Evolutionary conservation across 2,888 invertebrate genomes (phyloP).

Genomic region (Habrosyne pyritoides): DNA sequence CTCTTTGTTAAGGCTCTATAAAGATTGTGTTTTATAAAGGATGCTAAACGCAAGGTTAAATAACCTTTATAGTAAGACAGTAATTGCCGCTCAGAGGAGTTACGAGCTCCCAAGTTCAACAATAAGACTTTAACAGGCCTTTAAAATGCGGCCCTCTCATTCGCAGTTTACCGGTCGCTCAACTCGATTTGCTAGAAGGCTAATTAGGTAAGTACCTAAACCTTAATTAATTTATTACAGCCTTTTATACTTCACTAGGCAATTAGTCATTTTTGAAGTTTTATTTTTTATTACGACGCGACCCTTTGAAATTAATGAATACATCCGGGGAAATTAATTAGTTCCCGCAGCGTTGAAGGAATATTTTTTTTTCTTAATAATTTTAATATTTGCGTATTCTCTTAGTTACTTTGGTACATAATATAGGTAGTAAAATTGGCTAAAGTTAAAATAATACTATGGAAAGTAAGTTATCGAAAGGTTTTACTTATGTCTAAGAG

Average conservation of each 20-base stretch:
- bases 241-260: conserved; percentile 37
- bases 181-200: conserved; percentile 47
- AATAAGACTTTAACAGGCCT: conserved; percentile 60
- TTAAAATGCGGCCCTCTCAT: conserved; percentile 52
- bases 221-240: conserved; percentile 47
- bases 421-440: too few relatives aligned
- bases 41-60: conserved; percentile 25
- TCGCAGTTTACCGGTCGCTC: conserved; percentile 43
- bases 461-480: too few relatives aligned
- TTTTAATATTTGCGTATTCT: too few relatives aligned
- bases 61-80: conserved; percentile 32
- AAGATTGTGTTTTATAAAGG: neutral
- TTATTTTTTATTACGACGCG: conserved; percentile 16
- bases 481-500: too few relatives aligned
- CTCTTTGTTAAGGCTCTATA: neutral
- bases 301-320: conserved; percentile 1
- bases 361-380: conserved; percentile 11
- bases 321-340: conserved; percentile 21
- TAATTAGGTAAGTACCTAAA: conserved; percentile 47
- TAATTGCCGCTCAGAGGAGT: conserved; percentile 44
- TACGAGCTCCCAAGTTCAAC: conserved; percentile 57
- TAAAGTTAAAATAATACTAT: too few relatives aligned
- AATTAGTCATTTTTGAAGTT: conserved; percentile 31
- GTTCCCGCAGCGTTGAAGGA: conserved; percentile 1
- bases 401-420: too few relatives aligned